Percentiles rank a stretch among this genome's conserved stretches.
Conservation (phyloP, 2,797 vertebrate species). For the Pristis pectinata region DNA sequence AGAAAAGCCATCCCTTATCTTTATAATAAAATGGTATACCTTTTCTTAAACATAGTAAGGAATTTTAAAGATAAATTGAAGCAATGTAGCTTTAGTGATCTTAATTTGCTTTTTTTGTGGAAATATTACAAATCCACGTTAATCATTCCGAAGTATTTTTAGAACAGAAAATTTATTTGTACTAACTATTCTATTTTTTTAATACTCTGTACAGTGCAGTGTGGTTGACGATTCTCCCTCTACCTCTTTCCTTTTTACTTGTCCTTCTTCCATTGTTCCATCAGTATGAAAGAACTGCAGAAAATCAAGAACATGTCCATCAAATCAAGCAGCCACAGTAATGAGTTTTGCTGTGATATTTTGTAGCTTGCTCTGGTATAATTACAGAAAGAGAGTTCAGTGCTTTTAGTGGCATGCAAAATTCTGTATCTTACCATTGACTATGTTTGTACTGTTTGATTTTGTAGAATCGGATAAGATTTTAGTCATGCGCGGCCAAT, state of each 20-base stretch:
- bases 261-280: background rate
- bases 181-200: background rate
- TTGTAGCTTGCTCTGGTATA: background rate
- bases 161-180: background rate
- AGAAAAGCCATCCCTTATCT: background rate
- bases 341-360: background rate
- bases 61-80: too few species aligned
- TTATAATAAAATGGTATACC: background rate
- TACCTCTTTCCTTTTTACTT: too few species aligned
- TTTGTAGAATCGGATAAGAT: conserved; percentile 82
- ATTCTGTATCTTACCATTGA: background rate
- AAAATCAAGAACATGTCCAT: background rate
- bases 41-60: too few species aligned
- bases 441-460: background rate
- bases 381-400: background rate
- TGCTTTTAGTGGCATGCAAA: background rate
- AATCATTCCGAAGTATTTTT: background rate
- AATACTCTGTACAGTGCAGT: background rate
- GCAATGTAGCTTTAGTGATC: too few species aligned
- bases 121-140: background rate
- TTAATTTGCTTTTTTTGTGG: too few species aligned
- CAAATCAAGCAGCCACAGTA: background rate
- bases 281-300: background rate
- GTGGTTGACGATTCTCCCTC: background rate
- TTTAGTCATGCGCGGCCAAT: conserved; percentile 94